Conservation (phyloP, 2,797 vertebrate species). For the Babyrousa celebensis region DNA sequence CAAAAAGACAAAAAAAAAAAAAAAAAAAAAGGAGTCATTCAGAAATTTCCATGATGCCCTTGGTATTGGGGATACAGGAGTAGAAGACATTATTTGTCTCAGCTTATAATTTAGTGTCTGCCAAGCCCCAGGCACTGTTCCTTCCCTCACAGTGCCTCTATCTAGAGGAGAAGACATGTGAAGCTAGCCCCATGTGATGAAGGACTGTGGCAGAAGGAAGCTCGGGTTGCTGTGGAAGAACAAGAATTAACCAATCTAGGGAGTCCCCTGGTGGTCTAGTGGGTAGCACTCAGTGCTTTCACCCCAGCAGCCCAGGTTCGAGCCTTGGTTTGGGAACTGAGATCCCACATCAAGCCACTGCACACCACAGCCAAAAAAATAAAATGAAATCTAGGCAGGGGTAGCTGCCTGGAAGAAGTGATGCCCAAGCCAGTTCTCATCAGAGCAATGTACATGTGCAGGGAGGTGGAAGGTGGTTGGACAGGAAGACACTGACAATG, state of each 20-base stretch:
- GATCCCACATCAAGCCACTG: too few species aligned
- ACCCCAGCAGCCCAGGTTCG: too few species aligned
- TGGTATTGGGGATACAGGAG: not conserved
- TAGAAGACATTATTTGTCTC: not conserved
- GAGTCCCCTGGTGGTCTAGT: too few species aligned
- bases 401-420: not conserved
- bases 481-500: accelerated
- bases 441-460: not conserved
- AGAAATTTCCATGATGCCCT: not conserved
- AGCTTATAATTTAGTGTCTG: not conserved
- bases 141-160: not conserved
- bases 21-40: not conserved
- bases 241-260: too few species aligned
- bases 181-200: not conserved
- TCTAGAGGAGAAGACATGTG: not conserved
- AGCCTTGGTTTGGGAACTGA: too few species aligned
- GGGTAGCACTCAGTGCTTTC: too few species aligned
- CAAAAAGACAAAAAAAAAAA: too few species aligned
- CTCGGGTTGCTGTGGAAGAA: not conserved
- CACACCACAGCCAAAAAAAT: too few species aligned
- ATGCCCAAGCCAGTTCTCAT: not conserved
- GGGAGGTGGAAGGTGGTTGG: accelerated
- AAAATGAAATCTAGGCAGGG: too few species aligned
- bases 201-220: not conserved
- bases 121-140: not conserved